Base-by-base conservation (phyloP, 2,113 vertebrate genomes). In the Turnix velox region DNA sequence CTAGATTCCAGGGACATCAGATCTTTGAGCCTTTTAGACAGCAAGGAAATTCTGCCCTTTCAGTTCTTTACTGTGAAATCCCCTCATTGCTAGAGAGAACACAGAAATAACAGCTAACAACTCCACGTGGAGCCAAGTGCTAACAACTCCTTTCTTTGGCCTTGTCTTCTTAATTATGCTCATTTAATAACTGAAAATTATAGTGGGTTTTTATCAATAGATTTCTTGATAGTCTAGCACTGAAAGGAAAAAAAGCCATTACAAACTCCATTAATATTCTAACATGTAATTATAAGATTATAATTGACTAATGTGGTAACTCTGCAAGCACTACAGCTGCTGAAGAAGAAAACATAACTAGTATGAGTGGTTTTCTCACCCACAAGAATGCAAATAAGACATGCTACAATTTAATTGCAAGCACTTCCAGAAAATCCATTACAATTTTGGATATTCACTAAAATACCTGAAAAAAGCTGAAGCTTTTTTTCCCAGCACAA, bases 151-250 rank as follows among this genome's bases (percentile, higher is more conserved):
- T 72, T 66, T 76, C 71, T 94, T 76, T 67, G 15, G 39, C 43
- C 59, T 81, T 62, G 55, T 84, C 67, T 57, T 88, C 83, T 69
- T 92, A 94, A 96, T 77, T 86, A 77, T 59, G 39, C 18, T 74
- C 11, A 57, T 62, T 92, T 84, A 80, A 80, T 86, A 92, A 84
- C 39, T 90, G 79, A 75, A 88, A 87, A 84, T 81, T 84, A 90
- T 28, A 87, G 73, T n/a, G 51, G 25, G 12, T 86, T 59, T 92
- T 83, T 79, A 88, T 35, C 72, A 86, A 28, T 9, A 72, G 68
- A 92, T 90, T 78, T 81, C 68, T 77, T 81, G 57, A 92, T 78
- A 93, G 48, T 48, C 59, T 80, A 72, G 46, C 45, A 84, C 12
- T 61, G 65, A 89, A 74, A 88, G 37, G 42, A 88, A 90, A 91